Percentiles rank a stretch among this genome's conserved stretches.
Evolutionary conservation across 2,113 vertebrate genomes (phyloP).

Genomic region (Entelurus aequoreus): DNA sequence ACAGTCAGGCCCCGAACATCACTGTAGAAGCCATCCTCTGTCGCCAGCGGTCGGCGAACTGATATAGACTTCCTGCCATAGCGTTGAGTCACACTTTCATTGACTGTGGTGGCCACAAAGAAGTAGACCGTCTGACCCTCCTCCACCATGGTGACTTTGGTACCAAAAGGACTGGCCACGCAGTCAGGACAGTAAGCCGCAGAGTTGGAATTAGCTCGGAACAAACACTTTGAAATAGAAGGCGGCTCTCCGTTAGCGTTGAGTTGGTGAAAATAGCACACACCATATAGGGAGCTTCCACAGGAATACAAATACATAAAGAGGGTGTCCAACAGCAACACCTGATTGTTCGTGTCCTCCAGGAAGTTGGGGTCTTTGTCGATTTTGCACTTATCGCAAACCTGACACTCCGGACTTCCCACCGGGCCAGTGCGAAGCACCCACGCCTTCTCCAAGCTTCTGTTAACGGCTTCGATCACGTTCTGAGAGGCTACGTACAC

Average conservation of each 20-base stretch:
- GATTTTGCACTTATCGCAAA: conserved; percentile 75
- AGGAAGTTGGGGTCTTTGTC: conserved; percentile 45
- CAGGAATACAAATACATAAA: conserved; percentile 84
- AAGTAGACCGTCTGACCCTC: conserved; percentile 76
- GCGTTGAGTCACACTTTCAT: conserved; percentile 69
- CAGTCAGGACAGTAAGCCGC: conserved; percentile 81
- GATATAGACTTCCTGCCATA: conserved; percentile 86
- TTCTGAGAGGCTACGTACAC: conserved; percentile 85
- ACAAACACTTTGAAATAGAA: conserved; percentile 77
- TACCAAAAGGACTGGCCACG: conserved; percentile 85
- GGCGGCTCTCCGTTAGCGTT: conserved; percentile 51
- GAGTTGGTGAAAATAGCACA: conserved; percentile 83
- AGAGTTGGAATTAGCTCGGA: conserved; percentile 65
- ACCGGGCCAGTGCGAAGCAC: conserved; percentile 78
- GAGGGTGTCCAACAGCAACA: conserved; percentile 79
- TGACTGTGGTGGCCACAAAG: conserved; percentile 82
- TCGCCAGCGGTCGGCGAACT: conserved; percentile 77
- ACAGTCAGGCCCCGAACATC: conserved; percentile 79
- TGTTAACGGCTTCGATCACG: conserved; percentile 76
- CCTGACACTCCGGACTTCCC: conserved; percentile 73
- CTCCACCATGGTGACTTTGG: conserved; percentile 79
- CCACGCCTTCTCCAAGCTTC: conserved; percentile 68
- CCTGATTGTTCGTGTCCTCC: conserved; percentile 76
- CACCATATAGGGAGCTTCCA: conserved; percentile 77
- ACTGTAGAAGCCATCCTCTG: conserved; percentile 76